Evolutionary conservation across 1,140 invertebrate species (phyloP).

Genomic region (Drosophila athabasca): DNA sequence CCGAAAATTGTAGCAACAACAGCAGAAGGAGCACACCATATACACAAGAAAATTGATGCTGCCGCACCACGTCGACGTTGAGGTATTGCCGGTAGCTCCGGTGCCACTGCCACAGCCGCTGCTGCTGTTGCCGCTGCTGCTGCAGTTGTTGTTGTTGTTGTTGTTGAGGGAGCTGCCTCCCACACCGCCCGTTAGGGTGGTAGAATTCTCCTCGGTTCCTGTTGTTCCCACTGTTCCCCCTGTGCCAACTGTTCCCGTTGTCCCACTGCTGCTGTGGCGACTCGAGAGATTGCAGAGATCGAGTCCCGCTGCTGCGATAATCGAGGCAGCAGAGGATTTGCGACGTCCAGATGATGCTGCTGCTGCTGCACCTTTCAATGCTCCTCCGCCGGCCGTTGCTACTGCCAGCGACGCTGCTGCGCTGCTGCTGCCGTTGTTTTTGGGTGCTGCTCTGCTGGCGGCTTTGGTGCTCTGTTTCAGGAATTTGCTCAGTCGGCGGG

Average conservation of each 20-base stretch:
- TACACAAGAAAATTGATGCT: conserved; percentile 81
- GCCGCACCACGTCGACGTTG: conserved; percentile 77
- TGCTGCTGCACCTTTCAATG: conserved; percentile 14
- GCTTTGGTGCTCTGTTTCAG: conserved; percentile 40
- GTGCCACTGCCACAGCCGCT: conserved; percentile 17
- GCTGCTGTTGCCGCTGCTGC: conserved; percentile 28
- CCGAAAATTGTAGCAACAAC: conserved; percentile 81
- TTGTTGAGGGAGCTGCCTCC: conserved; percentile 38
- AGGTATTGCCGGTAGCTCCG: conserved; percentile 43
- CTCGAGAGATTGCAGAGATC: conserved; percentile 29
- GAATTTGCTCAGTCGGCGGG: conserved; percentile 59
- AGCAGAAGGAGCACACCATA: conserved; percentile 83
- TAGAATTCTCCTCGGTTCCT: conserved; percentile 42
- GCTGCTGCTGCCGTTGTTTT: conserved; percentile 8
- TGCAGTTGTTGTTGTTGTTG: conserved; percentile 16
- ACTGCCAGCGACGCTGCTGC: conserved; percentile 15
- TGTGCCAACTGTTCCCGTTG: conserved; percentile 28
- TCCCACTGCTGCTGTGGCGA: conserved; percentile 23
- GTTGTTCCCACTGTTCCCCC: conserved; percentile 1
- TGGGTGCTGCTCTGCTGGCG: conserved; percentile 9
- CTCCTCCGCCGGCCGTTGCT: conserved; percentile 2
- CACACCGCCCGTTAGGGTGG: conserved; percentile 33
- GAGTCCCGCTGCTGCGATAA: conserved; percentile 63
- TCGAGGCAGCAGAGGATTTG: conserved; percentile 72
- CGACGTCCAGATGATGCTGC: conserved; percentile 37